Conservation (phyloP, 1,140 invertebrate species). For the Magallana gigas region DNA sequence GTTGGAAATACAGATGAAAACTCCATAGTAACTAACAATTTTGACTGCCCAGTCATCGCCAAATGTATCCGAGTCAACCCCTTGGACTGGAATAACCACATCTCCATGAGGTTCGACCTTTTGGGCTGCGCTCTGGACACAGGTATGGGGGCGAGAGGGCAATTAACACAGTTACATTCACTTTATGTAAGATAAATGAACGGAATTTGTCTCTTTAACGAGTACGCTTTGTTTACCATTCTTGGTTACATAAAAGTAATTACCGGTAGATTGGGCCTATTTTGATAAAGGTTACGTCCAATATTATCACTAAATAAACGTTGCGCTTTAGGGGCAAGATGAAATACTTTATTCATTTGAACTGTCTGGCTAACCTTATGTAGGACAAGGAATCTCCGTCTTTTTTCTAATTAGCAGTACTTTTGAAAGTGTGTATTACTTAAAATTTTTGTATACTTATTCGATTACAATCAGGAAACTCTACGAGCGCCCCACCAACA, state of each 20-base stretch:
- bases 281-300: neutral
- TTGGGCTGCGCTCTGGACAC: slow-evolving; percentile 63
- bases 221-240: neutral
- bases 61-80: slow-evolving; percentile 66
- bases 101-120: slow-evolving; percentile 63
- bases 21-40: slow-evolving; percentile 56
- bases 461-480: neutral
- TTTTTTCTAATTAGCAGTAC: no score
- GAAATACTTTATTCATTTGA: neutral
- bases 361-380: neutral
- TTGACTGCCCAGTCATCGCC: slow-evolving; percentile 64
- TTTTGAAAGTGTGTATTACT: no score
- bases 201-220: neutral
- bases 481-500: slow-evolving; percentile 21
- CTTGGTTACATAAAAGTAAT: neutral
- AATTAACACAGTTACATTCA: neutral
- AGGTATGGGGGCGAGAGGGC: slow-evolving; percentile 7
- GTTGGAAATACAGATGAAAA: slow-evolving; percentile 63
- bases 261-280: neutral
- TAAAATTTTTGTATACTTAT: no score
- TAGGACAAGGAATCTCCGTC: no score
- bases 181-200: neutral
- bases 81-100: slow-evolving; percentile 59
- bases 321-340: no score
- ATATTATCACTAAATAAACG: neutral